Base-by-base conservation (phyloP, 2,888 invertebrate genomes). In the Spodoptera littoralis region DNA sequence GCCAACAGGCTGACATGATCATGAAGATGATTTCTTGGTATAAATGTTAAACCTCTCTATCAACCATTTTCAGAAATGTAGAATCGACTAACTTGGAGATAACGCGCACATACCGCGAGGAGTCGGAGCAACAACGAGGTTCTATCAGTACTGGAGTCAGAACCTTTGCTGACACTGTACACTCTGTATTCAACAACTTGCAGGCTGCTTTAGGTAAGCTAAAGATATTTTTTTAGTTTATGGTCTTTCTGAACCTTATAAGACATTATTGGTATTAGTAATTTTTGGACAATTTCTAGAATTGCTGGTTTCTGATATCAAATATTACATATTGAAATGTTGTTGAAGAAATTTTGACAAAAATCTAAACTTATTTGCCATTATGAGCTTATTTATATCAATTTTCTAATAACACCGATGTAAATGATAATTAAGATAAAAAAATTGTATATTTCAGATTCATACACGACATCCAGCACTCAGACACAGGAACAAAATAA, bases 61-160 rank as follows among this genome's bases (percentile, higher is more conserved):
- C 2, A 36, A 5, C 36, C 9, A 9, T 43, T 8, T 8, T 0
- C 77, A 89, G 95, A 55, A 83, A 76, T 0, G 88, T 95, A 65
- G 92, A 95, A 72, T 82, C 86, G 0, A 72, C 80, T 0, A 91
- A 95, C 67, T 79, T 92, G 30, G 82, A 91, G 47, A 73, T 91
- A 27, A 88, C 89, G 1, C 75, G 73, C 3, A 76, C 84, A 1
- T 93, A 84, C 78, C 84, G 89, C 11, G 80, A 79, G 44, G 73
- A 84, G 63, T 85, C 89, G 0, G 58, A 79, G 0, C 73, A 79
- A 5, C 84, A 83, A n/a, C 85, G 93, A 1, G 71, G 66, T 6
- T 56, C 66, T 27, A 66, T 90, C 1, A 54, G 74, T 1, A 57
- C 52, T 0, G 77, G 68, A 1, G 73, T 84, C 4, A 59, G 67